Evolutionary conservation across 2,797 vertebrate genomes (phyloP).

Genomic region (Triplophysa bombifrons): DNA sequence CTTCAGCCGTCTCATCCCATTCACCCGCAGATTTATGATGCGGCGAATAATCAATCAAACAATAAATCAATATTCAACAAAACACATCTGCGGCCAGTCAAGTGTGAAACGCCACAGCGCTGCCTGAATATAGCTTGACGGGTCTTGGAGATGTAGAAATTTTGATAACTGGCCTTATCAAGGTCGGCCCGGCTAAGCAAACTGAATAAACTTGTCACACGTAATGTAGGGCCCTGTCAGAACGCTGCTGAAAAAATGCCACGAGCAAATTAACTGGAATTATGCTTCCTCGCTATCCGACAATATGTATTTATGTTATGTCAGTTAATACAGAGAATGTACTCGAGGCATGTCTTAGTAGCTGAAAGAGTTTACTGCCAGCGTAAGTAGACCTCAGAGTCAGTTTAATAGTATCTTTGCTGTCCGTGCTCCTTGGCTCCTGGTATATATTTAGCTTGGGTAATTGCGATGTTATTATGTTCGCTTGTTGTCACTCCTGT

Average conservation of each 20-base stretch:
- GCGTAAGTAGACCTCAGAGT: slow-evolving; percentile 52
- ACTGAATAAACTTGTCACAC: slow-evolving; percentile 31
- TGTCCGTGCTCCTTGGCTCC: slow-evolving; percentile 56
- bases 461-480: slow-evolving; percentile 63
- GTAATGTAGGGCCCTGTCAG: slow-evolving; percentile 24
- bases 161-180: slow-evolving; percentile 42
- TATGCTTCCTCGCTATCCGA: slow-evolving; percentile 29
- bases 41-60: slow-evolving; percentile 47
- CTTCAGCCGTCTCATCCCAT: slow-evolving; percentile 30
- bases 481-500: slow-evolving; percentile 60
- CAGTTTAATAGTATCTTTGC: slow-evolving; percentile 58
- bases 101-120: slow-evolving; percentile 16
- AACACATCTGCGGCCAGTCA: slow-evolving; percentile 38
- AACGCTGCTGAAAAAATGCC: slow-evolving; percentile 3
- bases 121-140: slow-evolving; percentile 12
- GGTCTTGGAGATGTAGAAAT: slow-evolving; percentile 30
- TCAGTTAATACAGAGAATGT: slow-evolving; percentile 36
- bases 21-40: slow-evolving; percentile 45
- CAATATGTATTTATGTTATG: slow-evolving; percentile 44
- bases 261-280: slow-evolving; percentile 21
- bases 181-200: slow-evolving; percentile 30
- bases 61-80: slow-evolving; percentile 50
- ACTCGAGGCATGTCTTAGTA: slow-evolving; percentile 49
- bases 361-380: slow-evolving; percentile 52
- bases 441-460: slow-evolving; percentile 60